Conservation (phyloP, 1,140 invertebrate species). For the silkworm (Bombyx mori) region DNA sequence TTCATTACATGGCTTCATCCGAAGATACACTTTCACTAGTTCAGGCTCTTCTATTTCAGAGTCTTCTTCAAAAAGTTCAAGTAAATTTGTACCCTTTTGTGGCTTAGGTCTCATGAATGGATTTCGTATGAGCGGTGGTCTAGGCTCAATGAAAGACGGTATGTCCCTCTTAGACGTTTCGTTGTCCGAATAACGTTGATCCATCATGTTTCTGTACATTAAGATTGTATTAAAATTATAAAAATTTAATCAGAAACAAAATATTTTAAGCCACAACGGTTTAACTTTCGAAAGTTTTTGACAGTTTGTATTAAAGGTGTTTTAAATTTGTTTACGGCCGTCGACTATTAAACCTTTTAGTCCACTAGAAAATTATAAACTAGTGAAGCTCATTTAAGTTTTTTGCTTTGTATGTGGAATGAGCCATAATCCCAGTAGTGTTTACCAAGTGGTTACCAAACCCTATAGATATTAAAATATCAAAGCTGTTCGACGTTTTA, state of each 20-base stretch:
- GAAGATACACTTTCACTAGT: slow-evolving; percentile 54
- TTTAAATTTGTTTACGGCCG: too few species aligned
- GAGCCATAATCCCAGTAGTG: too few species aligned
- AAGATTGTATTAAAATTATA: too few species aligned
- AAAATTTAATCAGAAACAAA: background rate
- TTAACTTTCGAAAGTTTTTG: too few species aligned
- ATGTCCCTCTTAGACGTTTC: slow-evolving; percentile 40
- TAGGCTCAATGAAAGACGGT: slow-evolving; percentile 63
- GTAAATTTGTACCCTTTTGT: slow-evolving; percentile 52
- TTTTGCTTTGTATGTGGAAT: too few species aligned
- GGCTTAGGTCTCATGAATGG: slow-evolving; percentile 61
- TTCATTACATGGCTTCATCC: slow-evolving; percentile 48
- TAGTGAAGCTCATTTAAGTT: too few species aligned
- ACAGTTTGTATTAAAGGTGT: too few species aligned
- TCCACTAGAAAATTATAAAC: too few species aligned
- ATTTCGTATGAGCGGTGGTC: slow-evolving; percentile 57
- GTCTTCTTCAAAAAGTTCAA: slow-evolving; percentile 51
- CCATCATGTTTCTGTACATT: slow-evolving; percentile 22
- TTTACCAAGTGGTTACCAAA: too few species aligned
- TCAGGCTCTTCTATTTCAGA: slow-evolving; percentile 47
- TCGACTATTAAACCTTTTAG: too few species aligned
- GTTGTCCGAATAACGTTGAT: slow-evolving; percentile 36
- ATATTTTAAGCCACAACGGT: background rate
- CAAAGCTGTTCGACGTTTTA: slow-evolving; percentile 2
- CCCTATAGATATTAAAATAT: slow-evolving; percentile 8